phyloP scores from a whole-genome alignment of 2,113 vertebrate genomes.

The Sclerurus mexicanus region DNA sequence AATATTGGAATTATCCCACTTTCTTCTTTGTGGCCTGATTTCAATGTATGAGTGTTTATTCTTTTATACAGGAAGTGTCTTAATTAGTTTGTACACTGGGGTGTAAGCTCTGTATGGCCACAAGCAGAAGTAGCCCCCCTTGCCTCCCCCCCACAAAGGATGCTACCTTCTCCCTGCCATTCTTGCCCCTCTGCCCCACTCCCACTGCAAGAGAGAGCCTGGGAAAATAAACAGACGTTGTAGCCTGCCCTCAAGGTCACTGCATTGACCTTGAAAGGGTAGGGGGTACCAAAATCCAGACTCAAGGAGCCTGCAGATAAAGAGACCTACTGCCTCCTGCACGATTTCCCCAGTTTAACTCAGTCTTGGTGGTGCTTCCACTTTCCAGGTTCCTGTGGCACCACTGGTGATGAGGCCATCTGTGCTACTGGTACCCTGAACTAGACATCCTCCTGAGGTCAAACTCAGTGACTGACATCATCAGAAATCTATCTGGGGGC shows the following conservation, averaged over 20 bases:
- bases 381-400: rapidly evolving
- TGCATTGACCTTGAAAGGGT: constrained; percentile 48
- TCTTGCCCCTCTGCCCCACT: background rate
- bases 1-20: background rate
- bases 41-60: background rate
- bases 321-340: background rate
- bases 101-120: background rate
- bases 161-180: background rate
- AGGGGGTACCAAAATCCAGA: constrained; percentile 14
- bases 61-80: background rate
- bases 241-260: constrained; percentile 33
- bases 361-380: background rate
- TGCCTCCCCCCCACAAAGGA: background rate
- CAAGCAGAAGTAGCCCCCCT: background rate
- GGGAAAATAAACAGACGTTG: constrained; percentile 58
- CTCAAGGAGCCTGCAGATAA: background rate
- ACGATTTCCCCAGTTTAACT: background rate
- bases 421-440: background rate
- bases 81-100: background rate
- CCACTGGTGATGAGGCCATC: background rate
- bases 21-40: background rate
- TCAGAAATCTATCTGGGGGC: background rate
- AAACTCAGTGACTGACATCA: background rate
- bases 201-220: constrained; percentile 22
- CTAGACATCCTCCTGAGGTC: background rate